phyloP scores from a whole-genome alignment of 2,113 vertebrate genomes.

The Galemys pyrenaicus region DNA sequence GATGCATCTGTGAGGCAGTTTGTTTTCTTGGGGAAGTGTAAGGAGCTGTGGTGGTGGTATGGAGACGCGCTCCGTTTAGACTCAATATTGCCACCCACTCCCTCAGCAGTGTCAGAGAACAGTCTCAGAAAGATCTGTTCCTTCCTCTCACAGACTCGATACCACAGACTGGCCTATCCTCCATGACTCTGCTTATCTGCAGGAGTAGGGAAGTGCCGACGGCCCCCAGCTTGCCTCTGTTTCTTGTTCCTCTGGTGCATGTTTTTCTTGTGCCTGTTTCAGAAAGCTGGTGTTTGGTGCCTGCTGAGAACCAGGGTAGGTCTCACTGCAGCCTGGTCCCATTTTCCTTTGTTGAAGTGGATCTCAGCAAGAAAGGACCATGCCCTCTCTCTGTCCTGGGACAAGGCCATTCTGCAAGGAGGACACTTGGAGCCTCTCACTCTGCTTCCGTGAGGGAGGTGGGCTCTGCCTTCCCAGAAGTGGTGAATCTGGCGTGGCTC shows the following conservation, averaged over 20 bases:
- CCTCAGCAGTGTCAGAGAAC: constrained; percentile 30
- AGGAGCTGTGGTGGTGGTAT: constrained; percentile 28
- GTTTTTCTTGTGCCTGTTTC: not conserved
- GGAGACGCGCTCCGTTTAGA: constrained; percentile 55
- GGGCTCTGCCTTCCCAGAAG: not conserved
- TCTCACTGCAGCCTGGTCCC: not conserved
- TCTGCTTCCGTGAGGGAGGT: not conserved
- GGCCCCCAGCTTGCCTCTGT: not conserved
- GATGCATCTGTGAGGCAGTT: constrained; percentile 58
- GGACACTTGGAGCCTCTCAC: not conserved
- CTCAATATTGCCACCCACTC: constrained; percentile 59
- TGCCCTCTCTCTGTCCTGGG: not conserved
- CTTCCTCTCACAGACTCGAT: not conserved
- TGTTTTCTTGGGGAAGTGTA: constrained; percentile 57
- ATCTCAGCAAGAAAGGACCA: not conserved
- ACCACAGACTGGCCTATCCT: not conserved
- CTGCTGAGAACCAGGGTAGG: not conserved
- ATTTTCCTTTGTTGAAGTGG: not conserved
- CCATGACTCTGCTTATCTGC: not conserved
- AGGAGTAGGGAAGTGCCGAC: not conserved
- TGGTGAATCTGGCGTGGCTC: not conserved
- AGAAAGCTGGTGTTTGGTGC: not conserved
- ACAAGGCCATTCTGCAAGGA: not conserved
- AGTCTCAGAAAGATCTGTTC: constrained; percentile 46
- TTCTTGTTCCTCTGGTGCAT: not conserved